Conservation (phyloP, 1,140 invertebrate genomes). For the Drosophila truncata region DNA sequence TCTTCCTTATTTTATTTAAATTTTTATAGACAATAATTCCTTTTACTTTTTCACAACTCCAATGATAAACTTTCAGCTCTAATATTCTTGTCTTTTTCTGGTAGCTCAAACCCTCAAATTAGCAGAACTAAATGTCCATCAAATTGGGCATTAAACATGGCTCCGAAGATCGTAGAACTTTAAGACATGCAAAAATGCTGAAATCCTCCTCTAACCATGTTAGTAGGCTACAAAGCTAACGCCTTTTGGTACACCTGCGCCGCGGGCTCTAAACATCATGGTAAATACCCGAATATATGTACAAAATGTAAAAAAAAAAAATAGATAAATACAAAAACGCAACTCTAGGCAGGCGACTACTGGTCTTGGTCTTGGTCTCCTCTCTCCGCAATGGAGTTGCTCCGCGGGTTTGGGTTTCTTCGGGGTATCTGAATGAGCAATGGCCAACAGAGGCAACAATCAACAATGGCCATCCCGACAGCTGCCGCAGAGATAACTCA, state of each 20-base stretch:
- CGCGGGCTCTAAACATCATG: background rate
- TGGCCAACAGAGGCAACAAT: conserved; percentile 44
- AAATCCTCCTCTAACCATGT: conserved; percentile 43
- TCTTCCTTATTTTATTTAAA: too few species aligned
- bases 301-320: conserved; percentile 12
- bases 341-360: conserved; percentile 47
- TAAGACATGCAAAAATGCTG: conserved; percentile 30
- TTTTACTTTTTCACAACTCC: background rate
- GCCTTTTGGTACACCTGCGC: conserved; percentile 45
- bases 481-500: conserved; percentile 54
- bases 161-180: background rate
- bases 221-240: conserved; percentile 49
- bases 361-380: conserved; percentile 44
- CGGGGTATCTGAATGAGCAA: conserved; percentile 28
- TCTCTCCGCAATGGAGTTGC: conserved; percentile 14
- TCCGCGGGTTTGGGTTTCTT: conserved; percentile 18
- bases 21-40: background rate
- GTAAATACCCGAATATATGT: conserved; percentile 7
- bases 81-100: background rate
- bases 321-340: conserved; percentile 5
- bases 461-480: conserved; percentile 62
- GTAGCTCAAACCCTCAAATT: background rate
- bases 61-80: too few species aligned
- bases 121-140: background rate
- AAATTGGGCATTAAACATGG: conserved; percentile 4